Base-by-base conservation (phyloP, 2,113 vertebrate genomes). In the Crotalus viridis region DNA sequence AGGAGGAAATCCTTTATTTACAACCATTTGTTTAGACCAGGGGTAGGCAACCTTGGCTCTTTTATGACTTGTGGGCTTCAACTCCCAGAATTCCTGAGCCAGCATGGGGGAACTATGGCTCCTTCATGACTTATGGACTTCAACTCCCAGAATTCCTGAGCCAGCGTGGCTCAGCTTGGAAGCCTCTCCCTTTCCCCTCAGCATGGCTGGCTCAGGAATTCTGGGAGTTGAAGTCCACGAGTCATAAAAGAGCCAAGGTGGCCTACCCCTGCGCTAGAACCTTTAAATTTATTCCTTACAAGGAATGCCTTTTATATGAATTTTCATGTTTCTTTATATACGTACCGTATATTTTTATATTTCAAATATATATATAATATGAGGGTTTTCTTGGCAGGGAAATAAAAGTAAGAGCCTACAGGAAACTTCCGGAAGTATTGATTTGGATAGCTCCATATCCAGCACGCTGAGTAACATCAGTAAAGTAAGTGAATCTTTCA, bases 381-480 rank as follows among this genome's bases (percentile, higher is more conserved):
- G 1, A 93, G n/a, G 90, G 39, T 90, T 96, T 94, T 96, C 61
- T 96, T 94, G 93, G 2, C 95, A 99, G 99, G 98, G 98, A 43
- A 98, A 87, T 96, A 99, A 97, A 98, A 95, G 97, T 93, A 98
- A 97, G 97, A 93, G 97, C 93, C 98, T 98, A 0, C 97, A 96
- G 87, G 98, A 98, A 54, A 98, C 95, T 94, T 97, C 97, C 56
- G 91, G 95, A 87, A 97, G 97, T 46, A 89, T 95, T 95, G 98
- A 98, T 55, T 94, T 97, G 93, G 98, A 99, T 55, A 97, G 94
- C 87, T 95, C 96, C 0, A 6, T 96, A 5, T 98, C 98, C 2
- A 96, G 96, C 92, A 97, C 97, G 1, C 94, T 97, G 8, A 96
- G 97, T 94, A 97, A 93, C 95, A 97, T 96, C 92, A 97, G 93